Evolutionary conservation across 2,888 invertebrate genomes (phyloP), one percentile per base, ranked within the genome.

Genomic region (Epinotia demarniana): DNA sequence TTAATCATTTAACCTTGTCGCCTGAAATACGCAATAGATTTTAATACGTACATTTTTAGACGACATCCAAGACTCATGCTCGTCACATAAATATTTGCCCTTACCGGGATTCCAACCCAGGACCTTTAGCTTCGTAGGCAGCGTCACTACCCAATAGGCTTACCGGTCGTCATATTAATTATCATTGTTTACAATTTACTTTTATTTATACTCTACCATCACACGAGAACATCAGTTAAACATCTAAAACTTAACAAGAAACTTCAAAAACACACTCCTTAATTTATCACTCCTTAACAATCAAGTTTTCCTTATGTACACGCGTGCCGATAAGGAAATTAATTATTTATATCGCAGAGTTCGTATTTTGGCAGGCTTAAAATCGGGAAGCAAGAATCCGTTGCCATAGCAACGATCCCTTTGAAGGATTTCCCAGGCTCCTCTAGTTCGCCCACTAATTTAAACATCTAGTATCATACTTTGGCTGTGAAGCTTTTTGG

Each of bases 321-420:
- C 60, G 43, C 66, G 58, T 23, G 57, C 60, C 67, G 57, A 75
- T 72, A 67, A 67, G 55, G 66, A 72, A 75, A 75, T 75, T 75
- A 75, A 75, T 75, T 75, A 75, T 75, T 75, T 83, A 82, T 83
- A 82, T 73, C 80, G 78, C 78, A 71, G 79, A 83, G 82, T 81
- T 83, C 81, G 83, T 82, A 86, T 87, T 87, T 86, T 86, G 86
- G 86, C 86, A 91, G 92, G 82, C 84, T 85, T 85, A 86, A 86
- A 88, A 89, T 89, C 87, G 87, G 57, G 74, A 70, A 70, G 49
- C 81, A 80, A 82, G 78, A 79, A 80, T 81, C 82, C 69, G 80
- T 69, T 84, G 91, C 91, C 90, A 91, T 92, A 84, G 89, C 88
- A 88, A 92, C 92, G 82, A 89, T 85, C 91, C 91, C 90, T 90